Base-by-base conservation (phyloP, 2,797 vertebrate genomes). In the Bovichtus variegatus region DNA sequence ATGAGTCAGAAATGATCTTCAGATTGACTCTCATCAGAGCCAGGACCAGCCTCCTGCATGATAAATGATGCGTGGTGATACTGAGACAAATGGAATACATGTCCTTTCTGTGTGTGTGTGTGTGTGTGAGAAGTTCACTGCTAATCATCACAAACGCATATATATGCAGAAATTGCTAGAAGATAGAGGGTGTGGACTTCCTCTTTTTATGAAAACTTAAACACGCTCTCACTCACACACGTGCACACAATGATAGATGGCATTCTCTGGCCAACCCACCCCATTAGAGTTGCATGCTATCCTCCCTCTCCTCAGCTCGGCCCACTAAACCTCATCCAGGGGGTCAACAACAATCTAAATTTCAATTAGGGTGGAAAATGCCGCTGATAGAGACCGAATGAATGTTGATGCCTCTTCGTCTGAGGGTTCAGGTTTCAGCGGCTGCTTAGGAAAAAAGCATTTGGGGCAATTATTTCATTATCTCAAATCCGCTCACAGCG, bases 381-480 rank as follows among this genome's bases (percentile, higher is more conserved):
- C 63, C 16, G 71, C 82, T 49, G 81, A 87, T 87, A 59, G 76
- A 87, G 81, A 67, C 55, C 44, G 58, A 82, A 74, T 85, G 79
- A 85, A 82, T 86, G 88, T 76, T 78, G 87, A 91, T 76, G 89
- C 79, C 65, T 87, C 74, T 84, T 83, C 12, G 62, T 87, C 84
- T 60, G 82, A 83, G 66, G 86, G 84, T 79, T 82, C 81, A 73
- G 78, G 78, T 87, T 91, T 86, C 66, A 46, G 80, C 25, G 7
- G 46, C 66, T 51, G 76, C 65, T 72, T 38, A 53, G 71, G 47
- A 60, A 50, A 73, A 62, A 82, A 74, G 71, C 68, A 78, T 91
- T 92, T 88, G 85, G 81, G 79, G 74, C 87, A 91, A 93, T 93
- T 93, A 91, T 90, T 93, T 89, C 84, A 90, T 91, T 88, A 91